A percentile compares a stretch with the other conserved stretches of the same genome.
Conservation (phyloP, 1,140 invertebrate species). For the Drosophila auraria region DNA sequence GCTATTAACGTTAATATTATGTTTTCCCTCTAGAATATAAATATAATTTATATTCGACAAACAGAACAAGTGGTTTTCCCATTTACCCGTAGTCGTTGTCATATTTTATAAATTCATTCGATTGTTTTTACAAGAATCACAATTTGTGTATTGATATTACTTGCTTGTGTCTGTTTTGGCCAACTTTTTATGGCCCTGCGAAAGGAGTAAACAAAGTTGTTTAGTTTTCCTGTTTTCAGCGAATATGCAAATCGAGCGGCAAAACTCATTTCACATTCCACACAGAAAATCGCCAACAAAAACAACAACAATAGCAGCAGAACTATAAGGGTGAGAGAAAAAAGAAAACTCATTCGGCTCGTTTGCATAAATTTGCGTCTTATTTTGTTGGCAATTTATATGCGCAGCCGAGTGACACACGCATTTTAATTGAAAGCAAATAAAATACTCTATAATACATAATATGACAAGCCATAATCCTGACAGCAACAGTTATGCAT, state of each 20-base stretch:
- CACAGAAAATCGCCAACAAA: conserved; percentile 29
- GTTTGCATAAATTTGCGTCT: conserved; percentile 76
- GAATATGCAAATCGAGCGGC: conserved; percentile 54
- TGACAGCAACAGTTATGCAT: conserved; percentile 81
- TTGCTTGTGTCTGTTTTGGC: conserved; percentile 25
- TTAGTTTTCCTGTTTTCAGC: conserved; percentile 62
- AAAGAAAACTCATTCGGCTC: conserved; percentile 35
- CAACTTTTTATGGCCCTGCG: conserved; percentile 32
- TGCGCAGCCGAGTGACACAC: conserved; percentile 71
- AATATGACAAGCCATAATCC: conserved; percentile 81
- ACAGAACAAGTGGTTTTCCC: neutral
- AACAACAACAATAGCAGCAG: conserved; percentile 1
- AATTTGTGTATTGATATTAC: conserved; percentile 35
- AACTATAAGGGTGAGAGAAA: conserved; percentile 14
- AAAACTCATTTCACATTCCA: conserved; percentile 62
- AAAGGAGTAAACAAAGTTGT: conserved; percentile 65
- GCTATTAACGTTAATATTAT: neutral
- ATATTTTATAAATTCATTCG: conserved; percentile 39
- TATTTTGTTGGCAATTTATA: conserved; percentile 80
- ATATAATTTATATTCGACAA: neutral
- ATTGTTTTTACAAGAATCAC: conserved; percentile 48
- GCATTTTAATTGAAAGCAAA: conserved; percentile 83
- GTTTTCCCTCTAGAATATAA: neutral
- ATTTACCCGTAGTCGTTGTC: neutral
- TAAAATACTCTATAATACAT: conserved; percentile 79